Evolutionary conservation across 2,888 invertebrate species (phyloP).

Genomic region (Eilema sororculum): DNA sequence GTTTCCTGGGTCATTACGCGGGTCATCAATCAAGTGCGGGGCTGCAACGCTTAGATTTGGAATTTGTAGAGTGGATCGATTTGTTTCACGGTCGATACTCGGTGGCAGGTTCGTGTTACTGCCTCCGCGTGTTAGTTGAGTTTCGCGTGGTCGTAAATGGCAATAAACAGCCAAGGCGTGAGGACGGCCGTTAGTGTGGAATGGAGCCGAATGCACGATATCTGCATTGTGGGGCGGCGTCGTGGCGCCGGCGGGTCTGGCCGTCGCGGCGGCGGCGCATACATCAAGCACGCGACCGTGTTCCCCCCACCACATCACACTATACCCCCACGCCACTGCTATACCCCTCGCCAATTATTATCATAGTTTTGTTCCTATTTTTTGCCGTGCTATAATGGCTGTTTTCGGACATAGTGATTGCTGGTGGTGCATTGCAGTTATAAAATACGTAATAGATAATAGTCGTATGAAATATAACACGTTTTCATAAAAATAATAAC

Average conservation of each 20-base stretch:
- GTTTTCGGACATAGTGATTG: slow-evolving; percentile 56
- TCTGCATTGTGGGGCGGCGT: slow-evolving; percentile 83
- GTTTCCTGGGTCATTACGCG: slow-evolving; percentile 84
- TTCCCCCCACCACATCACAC: slow-evolving; percentile 47
- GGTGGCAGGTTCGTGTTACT: slow-evolving; percentile 20
- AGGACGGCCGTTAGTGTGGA: slow-evolving; percentile 61
- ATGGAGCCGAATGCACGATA: slow-evolving; percentile 77
- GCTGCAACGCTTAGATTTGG: slow-evolving; percentile 66
- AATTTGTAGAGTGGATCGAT: slow-evolving; percentile 61
- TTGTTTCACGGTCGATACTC: slow-evolving; percentile 52
- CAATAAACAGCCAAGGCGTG: slow-evolving; percentile 63
- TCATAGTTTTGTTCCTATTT: slow-evolving; percentile 75
- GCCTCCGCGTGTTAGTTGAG: slow-evolving; percentile 26
- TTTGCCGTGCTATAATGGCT: slow-evolving; percentile 63
- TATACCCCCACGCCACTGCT: slow-evolving; percentile 44
- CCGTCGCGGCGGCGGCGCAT: slow-evolving; percentile 84
- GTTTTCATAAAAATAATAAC: background rate
- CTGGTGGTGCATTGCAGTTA: slow-evolving; percentile 53
- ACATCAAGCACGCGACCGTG: slow-evolving; percentile 83
- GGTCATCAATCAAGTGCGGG: slow-evolving; percentile 82
- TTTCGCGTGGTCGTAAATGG: slow-evolving; percentile 67
- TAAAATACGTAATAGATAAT: slow-evolving; percentile 24
- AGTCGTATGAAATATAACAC: slow-evolving; percentile 13
- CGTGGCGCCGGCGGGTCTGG: slow-evolving; percentile 84
- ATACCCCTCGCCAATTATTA: slow-evolving; percentile 73